Evolutionary conservation across 1,140 invertebrate species (phyloP).

Genomic region (Hyphantria cunea): DNA sequence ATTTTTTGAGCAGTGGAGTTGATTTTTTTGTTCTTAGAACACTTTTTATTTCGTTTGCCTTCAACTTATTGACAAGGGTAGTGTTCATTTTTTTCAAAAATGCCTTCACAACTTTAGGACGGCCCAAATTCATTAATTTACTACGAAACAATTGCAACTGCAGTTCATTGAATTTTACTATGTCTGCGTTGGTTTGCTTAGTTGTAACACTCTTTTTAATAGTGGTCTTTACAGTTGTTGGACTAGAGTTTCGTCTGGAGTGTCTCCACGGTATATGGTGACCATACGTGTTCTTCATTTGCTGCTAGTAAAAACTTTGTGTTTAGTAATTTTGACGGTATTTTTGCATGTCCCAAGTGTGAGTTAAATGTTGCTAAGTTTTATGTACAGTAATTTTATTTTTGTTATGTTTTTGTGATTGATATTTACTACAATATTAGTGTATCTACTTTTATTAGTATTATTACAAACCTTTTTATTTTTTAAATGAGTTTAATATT

Average conservation of each 20-base stretch:
- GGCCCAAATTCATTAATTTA: slow-evolving; percentile 36
- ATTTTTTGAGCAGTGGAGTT: too few relatives aligned
- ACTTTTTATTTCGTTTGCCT: too few relatives aligned
- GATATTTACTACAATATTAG: too few relatives aligned
- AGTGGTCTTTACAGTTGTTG: not conserved
- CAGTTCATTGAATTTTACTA: slow-evolving; percentile 44
- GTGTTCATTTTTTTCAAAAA: too few relatives aligned
- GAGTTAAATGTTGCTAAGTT: not conserved
- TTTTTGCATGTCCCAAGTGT: not conserved
- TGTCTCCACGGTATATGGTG: slow-evolving; percentile 62
- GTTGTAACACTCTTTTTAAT: not conserved
- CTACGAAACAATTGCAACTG: slow-evolving; percentile 54
- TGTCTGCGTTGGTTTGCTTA: slow-evolving; percentile 30
- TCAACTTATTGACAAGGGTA: too few relatives aligned
- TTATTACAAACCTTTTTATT: too few relatives aligned
- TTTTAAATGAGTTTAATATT: too few relatives aligned
- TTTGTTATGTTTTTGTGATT: too few relatives aligned
- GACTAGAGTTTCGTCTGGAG: not conserved
- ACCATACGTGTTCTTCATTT: slow-evolving; percentile 48
- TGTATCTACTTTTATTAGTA: too few relatives aligned
- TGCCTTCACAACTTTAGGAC: slow-evolving; percentile 35
- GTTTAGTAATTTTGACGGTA: too few relatives aligned
- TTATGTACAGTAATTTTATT: too few relatives aligned
- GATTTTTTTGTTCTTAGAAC: too few relatives aligned
- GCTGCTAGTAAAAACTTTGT: slow-evolving; percentile 34